phyloP scores from a whole-genome alignment of 2,888 invertebrate genomes.

The Eutolmus rufibarbis region DNA sequence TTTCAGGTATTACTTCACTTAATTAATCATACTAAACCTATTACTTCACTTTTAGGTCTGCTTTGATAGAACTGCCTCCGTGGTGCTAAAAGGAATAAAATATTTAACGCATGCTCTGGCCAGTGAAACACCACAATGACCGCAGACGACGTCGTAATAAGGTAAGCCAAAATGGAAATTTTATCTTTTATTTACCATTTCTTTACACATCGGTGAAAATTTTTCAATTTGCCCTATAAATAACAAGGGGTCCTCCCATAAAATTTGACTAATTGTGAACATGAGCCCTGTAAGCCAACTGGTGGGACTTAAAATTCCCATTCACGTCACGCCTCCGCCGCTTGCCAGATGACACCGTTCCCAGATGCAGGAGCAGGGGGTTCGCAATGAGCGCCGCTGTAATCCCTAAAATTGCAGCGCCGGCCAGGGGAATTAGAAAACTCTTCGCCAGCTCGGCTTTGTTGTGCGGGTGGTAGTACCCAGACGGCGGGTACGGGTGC shows the following conservation, averaged over 20 bases:
- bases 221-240: neutral
- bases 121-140: neutral
- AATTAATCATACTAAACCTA: neutral
- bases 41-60: neutral
- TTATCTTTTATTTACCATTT: neutral
- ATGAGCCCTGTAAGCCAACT: constrained; percentile 19
- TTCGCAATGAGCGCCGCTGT: constrained; percentile 80
- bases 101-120: neutral
- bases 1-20: neutral
- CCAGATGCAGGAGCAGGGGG: constrained; percentile 79
- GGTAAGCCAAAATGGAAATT: constrained; percentile 6
- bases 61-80: neutral
- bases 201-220: neutral
- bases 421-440: constrained; percentile 76
- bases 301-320: neutral
- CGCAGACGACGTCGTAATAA: constrained; percentile 28
- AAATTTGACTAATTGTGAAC: constrained; percentile 22
- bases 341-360: constrained; percentile 67
- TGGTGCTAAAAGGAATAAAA: neutral
- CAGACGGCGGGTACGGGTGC: constrained; percentile 6
- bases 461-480: constrained; percentile 17
- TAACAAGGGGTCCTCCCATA: neutral
- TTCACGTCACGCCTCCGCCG: constrained; percentile 6
- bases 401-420: constrained; percentile 80
- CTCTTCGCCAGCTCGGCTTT: constrained; percentile 65